Percentiles rank a stretch among this genome's conserved stretches.
These are phyloP conservation scores for Nycteola revayana DNA, from an alignment of 2,888 invertebrate species.

Conservation along the genomic window DNA sequence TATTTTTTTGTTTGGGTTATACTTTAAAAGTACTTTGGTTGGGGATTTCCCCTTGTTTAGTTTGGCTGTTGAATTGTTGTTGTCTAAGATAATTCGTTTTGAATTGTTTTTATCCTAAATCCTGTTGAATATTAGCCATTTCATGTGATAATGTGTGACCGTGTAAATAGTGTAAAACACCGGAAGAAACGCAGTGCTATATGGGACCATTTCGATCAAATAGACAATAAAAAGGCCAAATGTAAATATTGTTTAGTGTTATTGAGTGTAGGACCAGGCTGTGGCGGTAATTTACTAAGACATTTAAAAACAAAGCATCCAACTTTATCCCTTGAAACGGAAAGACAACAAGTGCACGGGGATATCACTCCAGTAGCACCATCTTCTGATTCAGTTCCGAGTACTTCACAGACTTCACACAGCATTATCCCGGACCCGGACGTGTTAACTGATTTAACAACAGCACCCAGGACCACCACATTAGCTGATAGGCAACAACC, in stretches of 20 bases:
- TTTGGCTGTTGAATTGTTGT: too few species aligned
- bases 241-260: background rate
- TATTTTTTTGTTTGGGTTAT: too few species aligned
- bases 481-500: background rate
- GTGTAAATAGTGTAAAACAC: too few species aligned
- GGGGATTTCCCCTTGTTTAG: too few species aligned
- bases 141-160: too few species aligned
- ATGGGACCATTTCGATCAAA: conserved; percentile 10
- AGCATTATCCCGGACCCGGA: background rate
- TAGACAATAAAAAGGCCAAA: conserved; percentile 7
- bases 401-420: background rate
- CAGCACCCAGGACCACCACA: background rate
- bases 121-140: too few species aligned
- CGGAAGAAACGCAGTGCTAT: conserved; percentile 9
- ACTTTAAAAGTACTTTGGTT: too few species aligned
- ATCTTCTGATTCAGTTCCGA: too few species aligned
- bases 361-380: too few species aligned
- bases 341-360: conserved; percentile 1
- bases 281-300: background rate
- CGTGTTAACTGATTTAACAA: too few species aligned
- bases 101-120: too few species aligned
- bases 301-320: background rate
- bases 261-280: background rate
- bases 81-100: too few species aligned
- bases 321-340: background rate